Evolutionary conservation across 2,113 vertebrate species (phyloP).

Genomic region (Serilophus lunatus): DNA sequence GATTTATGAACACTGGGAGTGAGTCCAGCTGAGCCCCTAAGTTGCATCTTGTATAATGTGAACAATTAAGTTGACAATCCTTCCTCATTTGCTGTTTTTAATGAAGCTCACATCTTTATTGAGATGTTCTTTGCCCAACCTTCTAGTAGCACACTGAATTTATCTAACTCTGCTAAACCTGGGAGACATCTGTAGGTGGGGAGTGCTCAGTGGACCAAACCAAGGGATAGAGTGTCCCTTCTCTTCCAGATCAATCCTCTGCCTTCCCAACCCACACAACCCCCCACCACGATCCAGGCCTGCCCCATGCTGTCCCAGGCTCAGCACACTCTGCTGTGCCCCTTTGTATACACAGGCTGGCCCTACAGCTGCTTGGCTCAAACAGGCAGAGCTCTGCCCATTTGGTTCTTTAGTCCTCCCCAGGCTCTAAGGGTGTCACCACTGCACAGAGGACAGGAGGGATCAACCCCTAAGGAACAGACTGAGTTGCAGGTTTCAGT

Average conservation of each 20-base stretch:
- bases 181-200: background rate
- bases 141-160: background rate
- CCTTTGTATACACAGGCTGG: background rate
- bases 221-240: background rate
- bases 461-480: background rate
- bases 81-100: background rate
- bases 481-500: background rate
- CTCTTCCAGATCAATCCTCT: background rate
- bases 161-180: background rate
- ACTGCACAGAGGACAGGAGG: background rate
- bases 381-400: background rate
- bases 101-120: background rate
- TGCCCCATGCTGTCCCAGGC: too few relatives aligned
- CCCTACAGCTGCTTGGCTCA: background rate
- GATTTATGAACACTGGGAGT: conserved; percentile 47
- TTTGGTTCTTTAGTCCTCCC: background rate
- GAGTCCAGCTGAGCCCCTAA: conserved; percentile 11
- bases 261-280: background rate
- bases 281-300: rapidly evolving
- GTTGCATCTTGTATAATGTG: background rate
- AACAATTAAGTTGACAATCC: background rate
- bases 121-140: background rate
- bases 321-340: background rate
- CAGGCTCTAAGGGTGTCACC: background rate
- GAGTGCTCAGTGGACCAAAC: background rate